phyloP scores from a whole-genome alignment of 1,140 invertebrate genomes.

The Lamellibrachia luymesi region DNA sequence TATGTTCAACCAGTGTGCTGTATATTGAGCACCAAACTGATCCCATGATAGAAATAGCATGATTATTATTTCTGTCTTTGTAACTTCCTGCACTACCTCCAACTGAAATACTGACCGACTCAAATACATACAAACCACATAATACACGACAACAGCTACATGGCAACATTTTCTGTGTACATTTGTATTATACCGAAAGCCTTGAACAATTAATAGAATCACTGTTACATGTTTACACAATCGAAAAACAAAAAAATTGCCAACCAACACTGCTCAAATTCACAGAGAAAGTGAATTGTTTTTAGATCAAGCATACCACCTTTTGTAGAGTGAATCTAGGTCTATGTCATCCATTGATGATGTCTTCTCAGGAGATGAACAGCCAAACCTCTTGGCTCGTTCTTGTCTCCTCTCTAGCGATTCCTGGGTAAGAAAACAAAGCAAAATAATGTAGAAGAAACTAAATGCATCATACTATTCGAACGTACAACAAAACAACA shows the following conservation, averaged over 20 bases:
- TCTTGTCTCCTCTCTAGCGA: slow-evolving; percentile 1
- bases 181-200: neutral
- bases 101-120: neutral
- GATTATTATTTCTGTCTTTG: neutral
- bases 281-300: too few species aligned
- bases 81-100: neutral
- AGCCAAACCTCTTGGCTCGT: slow-evolving; percentile 13
- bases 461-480: neutral
- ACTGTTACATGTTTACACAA: neutral
- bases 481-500: too few species aligned
- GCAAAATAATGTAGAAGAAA: neutral
- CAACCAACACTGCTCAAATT: neutral
- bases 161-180: neutral
- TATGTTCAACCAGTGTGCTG: too few species aligned
- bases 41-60: neutral
- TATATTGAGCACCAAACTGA: too few species aligned
- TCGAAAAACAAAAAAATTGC: neutral
- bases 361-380: neutral
- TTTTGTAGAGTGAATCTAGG: neutral
- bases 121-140: neutral
- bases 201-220: neutral
- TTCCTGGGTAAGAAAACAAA: slow-evolving; percentile 2
- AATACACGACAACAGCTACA: neutral
- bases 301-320: neutral
- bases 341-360: neutral